Percentiles rank a stretch among this genome's conserved stretches.
phyloP scores from a whole-genome alignment of 1,140 invertebrate species.

The Nasonia vitripennis region DNA sequence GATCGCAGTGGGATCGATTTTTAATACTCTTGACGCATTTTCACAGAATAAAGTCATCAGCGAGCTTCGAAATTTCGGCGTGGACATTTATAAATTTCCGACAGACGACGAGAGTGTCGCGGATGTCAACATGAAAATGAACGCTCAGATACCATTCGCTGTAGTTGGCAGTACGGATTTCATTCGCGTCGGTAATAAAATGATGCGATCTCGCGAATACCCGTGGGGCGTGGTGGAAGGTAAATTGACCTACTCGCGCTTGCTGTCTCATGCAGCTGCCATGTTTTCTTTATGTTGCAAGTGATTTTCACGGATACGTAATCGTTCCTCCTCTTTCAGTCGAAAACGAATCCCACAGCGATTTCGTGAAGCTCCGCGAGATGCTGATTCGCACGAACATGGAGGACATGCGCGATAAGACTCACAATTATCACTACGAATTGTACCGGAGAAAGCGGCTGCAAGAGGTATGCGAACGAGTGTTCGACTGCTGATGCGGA shows the following conservation, averaged over 20 bases:
- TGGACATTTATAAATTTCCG: conserved; percentile 98
- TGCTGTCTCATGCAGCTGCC: neutral
- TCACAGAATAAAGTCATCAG: conserved; percentile 88
- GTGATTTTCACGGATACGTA: neutral
- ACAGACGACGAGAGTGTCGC: conserved; percentile 97
- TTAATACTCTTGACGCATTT: conserved; percentile 37
- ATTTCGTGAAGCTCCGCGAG: conserved; percentile 98
- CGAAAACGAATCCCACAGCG: conserved; percentile 99
- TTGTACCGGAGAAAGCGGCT: conserved; percentile 94
- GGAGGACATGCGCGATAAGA: conserved; percentile 98
- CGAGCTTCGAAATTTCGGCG: conserved; percentile 89
- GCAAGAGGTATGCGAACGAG: conserved; percentile 80
- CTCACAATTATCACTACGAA: conserved; percentile 96
- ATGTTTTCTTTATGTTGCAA: neutral
- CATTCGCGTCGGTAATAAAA: conserved; percentile 96
- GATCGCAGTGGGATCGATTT: neutral
- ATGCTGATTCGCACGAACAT: conserved; percentile 99
- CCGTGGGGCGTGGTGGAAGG: conserved; percentile 99
- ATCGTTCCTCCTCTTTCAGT: conserved; percentile 79
- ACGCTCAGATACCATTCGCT: conserved; percentile 96
- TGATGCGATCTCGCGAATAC: conserved; percentile 95
- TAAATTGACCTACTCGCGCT: conserved; percentile 62
- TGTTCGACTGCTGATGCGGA: conserved; percentile 44
- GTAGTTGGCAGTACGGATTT: conserved; percentile 99
- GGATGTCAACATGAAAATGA: conserved; percentile 93